A percentile compares a stretch with the other conserved stretches of the same genome.
These are phyloP conservation scores for Stegophylla sp. DNA, from an alignment of 2,888 invertebrate species.

Conservation along the genomic window DNA sequence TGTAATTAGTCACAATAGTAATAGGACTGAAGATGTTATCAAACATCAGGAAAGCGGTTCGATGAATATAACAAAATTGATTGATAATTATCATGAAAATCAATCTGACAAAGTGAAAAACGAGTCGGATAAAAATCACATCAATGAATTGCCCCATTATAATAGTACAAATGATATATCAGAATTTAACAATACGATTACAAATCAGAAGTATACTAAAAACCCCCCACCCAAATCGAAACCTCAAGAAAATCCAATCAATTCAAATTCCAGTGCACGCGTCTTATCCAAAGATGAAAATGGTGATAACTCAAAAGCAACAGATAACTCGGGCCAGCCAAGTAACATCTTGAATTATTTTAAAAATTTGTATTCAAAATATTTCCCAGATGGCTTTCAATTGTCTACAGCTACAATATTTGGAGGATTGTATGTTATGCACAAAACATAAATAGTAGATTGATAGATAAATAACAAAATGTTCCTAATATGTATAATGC, in stretches of 20 bases:
- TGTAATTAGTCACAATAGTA: not conserved
- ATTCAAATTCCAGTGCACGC: not conserved
- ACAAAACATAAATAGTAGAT: not conserved
- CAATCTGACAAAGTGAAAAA: not conserved
- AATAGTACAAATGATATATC: not conserved
- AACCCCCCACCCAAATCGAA: not conserved
- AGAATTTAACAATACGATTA: not conserved
- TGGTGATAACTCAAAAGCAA: not conserved
- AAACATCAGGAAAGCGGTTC: too few species aligned
- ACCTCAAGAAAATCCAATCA: not conserved
- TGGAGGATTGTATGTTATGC: slow-evolving; percentile 5
- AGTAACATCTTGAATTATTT: not conserved
- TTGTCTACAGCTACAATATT: slow-evolving; percentile 1
- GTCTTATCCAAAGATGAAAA: not conserved
- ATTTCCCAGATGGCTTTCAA: not conserved
- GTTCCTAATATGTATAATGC: not conserved
- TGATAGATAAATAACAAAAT: not conserved
- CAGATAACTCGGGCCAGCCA: not conserved
- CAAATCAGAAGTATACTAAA: not conserved
- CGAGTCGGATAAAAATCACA: not conserved
- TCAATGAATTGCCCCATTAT: too few species aligned
- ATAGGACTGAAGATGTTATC: not conserved
- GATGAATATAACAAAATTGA: not conserved
- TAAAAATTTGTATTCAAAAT: not conserved
- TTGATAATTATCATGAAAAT: not conserved